These are phyloP conservation scores for Morus bassanus DNA, from an alignment of 2,797 vertebrate genomes.

Conservation along the genomic window DNA sequence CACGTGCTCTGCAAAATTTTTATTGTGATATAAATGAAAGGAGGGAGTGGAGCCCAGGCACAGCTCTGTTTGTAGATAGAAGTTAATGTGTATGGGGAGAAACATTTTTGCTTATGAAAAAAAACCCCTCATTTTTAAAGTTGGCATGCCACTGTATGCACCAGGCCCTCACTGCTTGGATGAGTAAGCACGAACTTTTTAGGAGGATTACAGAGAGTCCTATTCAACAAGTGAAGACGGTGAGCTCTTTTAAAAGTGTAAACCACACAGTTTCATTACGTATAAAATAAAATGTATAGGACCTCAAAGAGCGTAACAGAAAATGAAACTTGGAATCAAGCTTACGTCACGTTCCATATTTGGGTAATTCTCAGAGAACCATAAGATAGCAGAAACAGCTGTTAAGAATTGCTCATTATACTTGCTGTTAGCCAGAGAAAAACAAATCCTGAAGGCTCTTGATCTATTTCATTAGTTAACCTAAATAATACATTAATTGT, in stretches of 20 bases:
- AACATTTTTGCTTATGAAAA: neutral
- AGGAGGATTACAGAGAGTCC: neutral
- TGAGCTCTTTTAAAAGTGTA: neutral
- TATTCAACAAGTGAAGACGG: neutral
- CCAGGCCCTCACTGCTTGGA: neutral
- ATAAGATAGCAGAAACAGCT: neutral
- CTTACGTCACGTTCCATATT: neutral
- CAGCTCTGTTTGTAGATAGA: neutral
- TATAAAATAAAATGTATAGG: neutral
- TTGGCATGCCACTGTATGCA: neutral
- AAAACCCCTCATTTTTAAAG: neutral
- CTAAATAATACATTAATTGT: neutral
- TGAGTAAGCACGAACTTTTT: neutral
- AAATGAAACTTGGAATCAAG: neutral
- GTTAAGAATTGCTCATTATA: neutral
- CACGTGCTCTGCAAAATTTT: neutral
- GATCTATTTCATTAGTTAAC: neutral
- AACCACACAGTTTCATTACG: neutral
- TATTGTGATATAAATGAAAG: neutral
- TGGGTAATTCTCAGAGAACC: neutral
- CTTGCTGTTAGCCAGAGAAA: neutral
- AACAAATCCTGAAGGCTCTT: neutral
- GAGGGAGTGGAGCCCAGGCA: neutral
- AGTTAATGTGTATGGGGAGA: neutral
- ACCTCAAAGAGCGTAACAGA: neutral